Evolutionary conservation across 2,888 invertebrate genomes (phyloP).

Genomic region (Cinara cedri): DNA sequence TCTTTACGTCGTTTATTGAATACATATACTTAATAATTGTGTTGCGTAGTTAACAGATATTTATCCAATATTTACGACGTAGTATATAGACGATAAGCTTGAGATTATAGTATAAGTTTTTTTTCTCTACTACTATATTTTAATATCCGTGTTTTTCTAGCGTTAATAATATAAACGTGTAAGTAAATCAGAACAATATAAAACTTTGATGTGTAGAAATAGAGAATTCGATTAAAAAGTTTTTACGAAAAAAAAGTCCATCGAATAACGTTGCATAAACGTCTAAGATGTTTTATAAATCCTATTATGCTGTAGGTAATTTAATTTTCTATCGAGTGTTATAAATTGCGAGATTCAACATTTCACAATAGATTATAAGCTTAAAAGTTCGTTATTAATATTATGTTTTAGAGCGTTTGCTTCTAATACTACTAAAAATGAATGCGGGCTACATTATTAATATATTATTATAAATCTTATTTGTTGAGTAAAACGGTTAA

Average conservation of each 20-base stretch:
- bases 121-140: too few species aligned
- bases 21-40: too few species aligned
- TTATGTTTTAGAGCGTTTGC: constrained; percentile 7
- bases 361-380: constrained; percentile 41
- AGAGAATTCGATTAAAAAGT: constrained; percentile 23
- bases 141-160: not conserved
- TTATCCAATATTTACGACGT: too few species aligned
- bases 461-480: too few species aligned
- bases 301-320: constrained; percentile 19
- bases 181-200: constrained; percentile 19
- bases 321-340: constrained; percentile 38
- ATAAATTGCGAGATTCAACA: constrained; percentile 32
- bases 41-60: too few species aligned
- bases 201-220: not conserved
- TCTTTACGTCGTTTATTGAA: too few species aligned
- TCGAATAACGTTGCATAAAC: constrained; percentile 32
- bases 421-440: constrained; percentile 20
- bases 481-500: too few species aligned
- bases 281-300: constrained; percentile 29
- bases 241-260: constrained; percentile 1
- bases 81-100: too few species aligned
- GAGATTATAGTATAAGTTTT: too few species aligned
- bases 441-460: not conserved
- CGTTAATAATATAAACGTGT: too few species aligned
- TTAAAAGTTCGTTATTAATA: constrained; percentile 37